These are phyloP conservation scores for Pollenia griseotomentosa DNA, from an alignment of 2,888 invertebrate genomes.

Conservation along the genomic window DNA sequence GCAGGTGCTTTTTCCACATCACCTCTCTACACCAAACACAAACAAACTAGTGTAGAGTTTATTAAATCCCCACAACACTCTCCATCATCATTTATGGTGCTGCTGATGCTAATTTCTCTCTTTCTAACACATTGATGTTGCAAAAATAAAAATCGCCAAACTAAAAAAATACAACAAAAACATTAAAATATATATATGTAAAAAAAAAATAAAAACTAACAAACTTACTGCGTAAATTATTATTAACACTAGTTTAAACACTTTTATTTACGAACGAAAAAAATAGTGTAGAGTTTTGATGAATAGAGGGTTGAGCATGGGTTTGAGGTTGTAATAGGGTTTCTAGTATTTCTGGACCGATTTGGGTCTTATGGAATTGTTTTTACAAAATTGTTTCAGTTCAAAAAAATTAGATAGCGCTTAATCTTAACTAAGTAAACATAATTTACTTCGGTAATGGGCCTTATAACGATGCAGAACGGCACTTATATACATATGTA, in stretches of 20 bases:
- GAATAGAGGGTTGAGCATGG: background rate
- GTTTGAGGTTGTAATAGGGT: background rate
- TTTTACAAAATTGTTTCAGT: too few species aligned
- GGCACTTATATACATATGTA: too few species aligned
- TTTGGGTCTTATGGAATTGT: too few species aligned
- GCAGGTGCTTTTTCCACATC: conserved; percentile 62
- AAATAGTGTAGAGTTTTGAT: too few species aligned
- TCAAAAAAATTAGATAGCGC: too few species aligned
- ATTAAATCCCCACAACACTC: background rate
- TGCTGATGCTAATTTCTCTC: conserved; percentile 4
- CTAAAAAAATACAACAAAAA: background rate
- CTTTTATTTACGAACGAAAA: background rate
- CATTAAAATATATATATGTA: conserved; percentile 5
- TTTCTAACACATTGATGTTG: conserved; percentile 7
- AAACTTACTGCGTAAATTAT: conserved; percentile 56
- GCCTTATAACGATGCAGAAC: too few species aligned
- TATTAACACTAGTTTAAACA: conserved; percentile 7
- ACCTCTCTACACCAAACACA: conserved; percentile 18
- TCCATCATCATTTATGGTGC: too few species aligned
- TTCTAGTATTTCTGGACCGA: background rate
- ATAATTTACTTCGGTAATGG: too few species aligned
- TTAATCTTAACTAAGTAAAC: too few species aligned
- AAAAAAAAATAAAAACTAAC: conserved; percentile 15
- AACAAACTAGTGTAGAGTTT: conserved; percentile 31
- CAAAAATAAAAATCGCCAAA: conserved; percentile 9